These are phyloP conservation scores for Neodiprion pinetum DNA, from an alignment of 1,140 invertebrate genomes.

Conservation along the genomic window DNA sequence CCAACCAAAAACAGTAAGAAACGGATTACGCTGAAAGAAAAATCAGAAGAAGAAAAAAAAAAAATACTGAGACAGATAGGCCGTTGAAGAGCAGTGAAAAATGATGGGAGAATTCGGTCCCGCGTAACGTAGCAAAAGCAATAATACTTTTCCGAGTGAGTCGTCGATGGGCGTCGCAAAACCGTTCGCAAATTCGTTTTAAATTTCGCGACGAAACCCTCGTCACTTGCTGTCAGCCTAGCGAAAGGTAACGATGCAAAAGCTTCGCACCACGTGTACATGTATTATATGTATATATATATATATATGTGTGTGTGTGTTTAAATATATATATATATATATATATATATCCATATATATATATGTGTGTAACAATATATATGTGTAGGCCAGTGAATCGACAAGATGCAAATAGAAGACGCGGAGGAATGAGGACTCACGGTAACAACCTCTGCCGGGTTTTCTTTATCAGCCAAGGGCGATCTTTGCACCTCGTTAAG, in stretches of 20 bases:
- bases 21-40: background rate
- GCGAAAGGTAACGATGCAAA: background rate
- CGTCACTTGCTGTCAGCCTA: background rate
- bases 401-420: background rate
- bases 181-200: background rate
- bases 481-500: background rate
- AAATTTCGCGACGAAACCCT: background rate
- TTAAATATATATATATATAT: too few species aligned
- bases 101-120: too few species aligned
- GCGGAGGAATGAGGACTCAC: background rate
- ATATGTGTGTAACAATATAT: too few species aligned
- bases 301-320: background rate
- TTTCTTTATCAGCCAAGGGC: background rate
- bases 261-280: background rate
- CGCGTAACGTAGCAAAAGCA: background rate
- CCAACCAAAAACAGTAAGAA: background rate
- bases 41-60: background rate
- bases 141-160: constrained; percentile 2
- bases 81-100: too few species aligned
- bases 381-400: background rate
- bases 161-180: background rate
- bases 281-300: background rate
- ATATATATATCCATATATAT: too few species aligned
- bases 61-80: too few species aligned
- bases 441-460: background rate